A percentile compares a stretch with the other conserved stretches of the same genome.
Conservation (phyloP, 2,113 vertebrate genomes). For the Butastur rufipennis region DNA sequence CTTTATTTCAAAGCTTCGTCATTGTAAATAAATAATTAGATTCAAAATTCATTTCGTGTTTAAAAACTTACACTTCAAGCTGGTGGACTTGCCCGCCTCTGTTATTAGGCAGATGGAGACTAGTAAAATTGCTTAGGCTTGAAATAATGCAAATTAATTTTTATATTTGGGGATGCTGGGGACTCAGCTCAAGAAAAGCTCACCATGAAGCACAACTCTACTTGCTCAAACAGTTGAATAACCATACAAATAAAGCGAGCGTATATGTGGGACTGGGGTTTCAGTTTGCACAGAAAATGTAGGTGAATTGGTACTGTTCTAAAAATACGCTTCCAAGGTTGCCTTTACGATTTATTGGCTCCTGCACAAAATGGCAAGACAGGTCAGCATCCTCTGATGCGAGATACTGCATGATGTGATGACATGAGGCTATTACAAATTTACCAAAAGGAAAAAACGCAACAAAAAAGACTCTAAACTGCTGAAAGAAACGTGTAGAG, state of each 20-base stretch:
- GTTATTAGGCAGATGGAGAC: conserved; percentile 12
- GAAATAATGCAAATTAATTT: conserved; percentile 7
- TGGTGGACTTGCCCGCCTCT: neutral
- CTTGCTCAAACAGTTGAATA: neutral
- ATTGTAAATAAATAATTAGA: conserved; percentile 43
- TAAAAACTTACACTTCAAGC: conserved; percentile 42
- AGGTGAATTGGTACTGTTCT: neutral
- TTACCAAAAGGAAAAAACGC: neutral
- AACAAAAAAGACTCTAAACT: neutral
- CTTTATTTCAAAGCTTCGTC: neutral
- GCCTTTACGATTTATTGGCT: conserved; percentile 11
- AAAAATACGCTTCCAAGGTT: neutral
- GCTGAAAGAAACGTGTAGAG: neutral
- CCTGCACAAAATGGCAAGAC: conserved; percentile 15
- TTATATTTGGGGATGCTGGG: neutral
- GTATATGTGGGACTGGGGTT: neutral
- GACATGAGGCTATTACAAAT: neutral
- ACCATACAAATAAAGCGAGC: neutral
- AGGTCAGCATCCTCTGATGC: neutral
- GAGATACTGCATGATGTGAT: neutral
- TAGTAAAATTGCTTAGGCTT: neutral
- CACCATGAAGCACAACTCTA: neutral
- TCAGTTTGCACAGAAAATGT: neutral
- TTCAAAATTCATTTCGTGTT: conserved; percentile 28
- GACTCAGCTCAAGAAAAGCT: neutral